These are phyloP conservation scores for Perizoma flavofasciatum DNA, from an alignment of 2,888 invertebrate species.

Conservation along the genomic window DNA sequence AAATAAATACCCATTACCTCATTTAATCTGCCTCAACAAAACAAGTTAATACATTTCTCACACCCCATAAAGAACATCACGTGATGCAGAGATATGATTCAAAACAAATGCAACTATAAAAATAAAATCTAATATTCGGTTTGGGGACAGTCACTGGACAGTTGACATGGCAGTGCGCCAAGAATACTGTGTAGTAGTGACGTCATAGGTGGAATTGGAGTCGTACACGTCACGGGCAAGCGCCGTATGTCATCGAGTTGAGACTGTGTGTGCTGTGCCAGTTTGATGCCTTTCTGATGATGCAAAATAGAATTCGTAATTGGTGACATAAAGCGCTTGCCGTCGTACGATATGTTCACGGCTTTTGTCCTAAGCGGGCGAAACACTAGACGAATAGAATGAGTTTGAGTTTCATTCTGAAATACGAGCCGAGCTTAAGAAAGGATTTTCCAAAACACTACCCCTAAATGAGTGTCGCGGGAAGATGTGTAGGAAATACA, in stretches of 20 bases:
- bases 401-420: no score
- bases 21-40: constrained; percentile 19
- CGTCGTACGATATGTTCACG: no score
- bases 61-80: constrained; percentile 50
- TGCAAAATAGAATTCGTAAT: background rate
- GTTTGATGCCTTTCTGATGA: constrained; percentile 1
- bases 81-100: constrained; percentile 62
- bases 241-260: constrained; percentile 35
- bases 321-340: background rate
- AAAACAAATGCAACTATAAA: constrained; percentile 78
- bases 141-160: constrained; percentile 56
- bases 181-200: constrained; percentile 37
- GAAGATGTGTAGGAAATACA: no score
- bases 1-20: constrained; percentile 1
- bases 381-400: no score
- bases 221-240: constrained; percentile 37
- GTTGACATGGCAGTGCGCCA: constrained; percentile 74
- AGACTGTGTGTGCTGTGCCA: background rate
- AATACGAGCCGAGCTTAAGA: no score
- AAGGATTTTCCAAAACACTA: no score
- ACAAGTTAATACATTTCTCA: constrained; percentile 25
- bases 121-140: constrained; percentile 66
- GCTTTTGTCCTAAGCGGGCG: no score
- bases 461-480: no score
- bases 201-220: constrained; percentile 33